Base-by-base conservation (phyloP, 2,113 vertebrate species). In the Amazona vittata region DNA sequence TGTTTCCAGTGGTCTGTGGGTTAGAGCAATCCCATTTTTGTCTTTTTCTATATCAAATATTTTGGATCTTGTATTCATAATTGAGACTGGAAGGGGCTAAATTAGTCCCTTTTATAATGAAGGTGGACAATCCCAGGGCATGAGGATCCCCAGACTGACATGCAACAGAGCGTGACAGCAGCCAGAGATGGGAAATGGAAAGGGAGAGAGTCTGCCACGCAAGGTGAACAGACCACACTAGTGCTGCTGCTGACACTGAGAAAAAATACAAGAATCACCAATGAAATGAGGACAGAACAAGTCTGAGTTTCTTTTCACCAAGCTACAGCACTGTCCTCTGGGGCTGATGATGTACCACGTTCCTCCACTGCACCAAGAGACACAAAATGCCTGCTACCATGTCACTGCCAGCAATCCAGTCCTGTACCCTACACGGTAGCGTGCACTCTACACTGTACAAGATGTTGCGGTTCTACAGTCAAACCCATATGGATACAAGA, bases 391-490 rank as follows among this genome's bases (percentile, higher is more conserved):
- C 29, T 15, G 37, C 15, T 9, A 10, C 37, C 4, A 3, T 7
- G 35, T n/a, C 60, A 6, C 24, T 11, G 50, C 41, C 52, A 62
- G 53, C 71, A 55, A 35, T 11, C 12, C 78, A 6, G 41, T 5
- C 43, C 62, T 2, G 4, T 8, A 8, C 31, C 47, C 47, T 13
- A 1, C 1, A 1, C 21, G 35, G 64, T 1, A n/a, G 12, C 0
- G 4, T 10, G 41, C 4, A 1, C 20, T 75, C 33, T 22, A 6
- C 8, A 28, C 69, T 49, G 24, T 7, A 9, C 47, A 22, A 83
- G 20, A 19, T 0, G 0, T 4, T 11, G 71, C 29, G 8, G 16
- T 10, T 12, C 44, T 41, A 19, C 49, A 29, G 8, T 15, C 22
- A 75, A 59, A 83, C 12, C n/a, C 43, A 35, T 12, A 4, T 0